These are phyloP conservation scores for Menidia beryllina DNA, from an alignment of 2,113 vertebrate species.

Conservation along the genomic window DNA sequence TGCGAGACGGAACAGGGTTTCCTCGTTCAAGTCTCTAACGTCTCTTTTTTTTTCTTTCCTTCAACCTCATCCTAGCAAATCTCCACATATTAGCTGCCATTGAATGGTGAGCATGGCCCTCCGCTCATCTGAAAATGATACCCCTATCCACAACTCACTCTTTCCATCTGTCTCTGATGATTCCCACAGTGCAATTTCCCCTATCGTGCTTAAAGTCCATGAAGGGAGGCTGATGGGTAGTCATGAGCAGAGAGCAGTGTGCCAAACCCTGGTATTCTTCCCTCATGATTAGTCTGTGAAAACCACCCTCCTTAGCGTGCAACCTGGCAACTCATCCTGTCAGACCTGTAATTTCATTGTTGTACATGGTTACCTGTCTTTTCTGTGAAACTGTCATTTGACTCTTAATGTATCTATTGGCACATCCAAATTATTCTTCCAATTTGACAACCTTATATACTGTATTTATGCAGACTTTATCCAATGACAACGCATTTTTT, in stretches of 20 bases:
- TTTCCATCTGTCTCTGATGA: slow-evolving; percentile 59
- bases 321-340: slow-evolving; percentile 37
- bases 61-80: slow-evolving; percentile 3
- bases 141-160: slow-evolving; percentile 38
- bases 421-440: slow-evolving; percentile 4
- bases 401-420: slow-evolving; percentile 8
- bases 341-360: slow-evolving; percentile 25
- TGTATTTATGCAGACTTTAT: neutral
- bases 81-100: slow-evolving; percentile 13
- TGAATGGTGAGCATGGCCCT: slow-evolving; percentile 20
- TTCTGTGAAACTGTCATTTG: slow-evolving; percentile 16
- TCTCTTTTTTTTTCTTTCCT: neutral
- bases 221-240: slow-evolving; percentile 72
- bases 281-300: slow-evolving; percentile 60
- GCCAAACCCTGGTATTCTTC: slow-evolving; percentile 67
- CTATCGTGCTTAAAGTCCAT: slow-evolving; percentile 70
- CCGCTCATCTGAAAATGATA: slow-evolving; percentile 30
- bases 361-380: neutral
- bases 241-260: slow-evolving; percentile 73
- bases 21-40: neutral
- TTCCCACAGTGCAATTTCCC: slow-evolving; percentile 68
- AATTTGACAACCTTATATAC: slow-evolving; percentile 3
- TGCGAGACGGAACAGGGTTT: neutral
- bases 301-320: slow-evolving; percentile 27
- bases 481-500: no score